These are phyloP conservation scores for Lepus americanus DNA, from an alignment of 2,113 vertebrate genomes.

Conservation along the genomic window DNA sequence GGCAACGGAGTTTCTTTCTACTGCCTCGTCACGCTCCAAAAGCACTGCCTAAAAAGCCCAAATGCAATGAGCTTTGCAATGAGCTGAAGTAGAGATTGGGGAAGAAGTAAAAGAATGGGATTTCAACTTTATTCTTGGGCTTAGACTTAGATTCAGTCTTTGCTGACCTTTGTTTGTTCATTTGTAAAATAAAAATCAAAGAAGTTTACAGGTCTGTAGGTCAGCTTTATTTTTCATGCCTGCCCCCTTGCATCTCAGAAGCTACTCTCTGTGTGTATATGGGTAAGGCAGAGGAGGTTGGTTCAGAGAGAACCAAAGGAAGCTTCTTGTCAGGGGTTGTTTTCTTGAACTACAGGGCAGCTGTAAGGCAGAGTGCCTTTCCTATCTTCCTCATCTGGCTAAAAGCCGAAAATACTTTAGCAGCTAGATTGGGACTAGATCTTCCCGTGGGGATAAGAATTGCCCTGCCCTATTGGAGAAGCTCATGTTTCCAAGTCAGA, in stretches of 20 bases:
- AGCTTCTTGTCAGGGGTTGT: constrained; percentile 19
- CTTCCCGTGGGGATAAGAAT: neutral
- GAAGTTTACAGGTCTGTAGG: neutral
- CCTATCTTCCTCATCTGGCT: constrained; percentile 37
- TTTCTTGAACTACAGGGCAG: neutral
- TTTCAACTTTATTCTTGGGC: constrained; percentile 26
- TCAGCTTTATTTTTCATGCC: constrained; percentile 8
- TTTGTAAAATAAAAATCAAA: constrained; percentile 43
- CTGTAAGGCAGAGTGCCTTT: constrained; percentile 35
- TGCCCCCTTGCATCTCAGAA: neutral
- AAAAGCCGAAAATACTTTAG: constrained; percentile 61
- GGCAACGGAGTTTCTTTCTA: neutral
- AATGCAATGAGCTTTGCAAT: neutral
- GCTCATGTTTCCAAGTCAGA: constrained; percentile 44
- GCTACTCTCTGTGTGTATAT: neutral
- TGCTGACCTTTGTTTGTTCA: constrained; percentile 28
- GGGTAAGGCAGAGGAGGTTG: neutral
- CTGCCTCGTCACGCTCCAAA: neutral
- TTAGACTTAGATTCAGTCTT: constrained; percentile 10
- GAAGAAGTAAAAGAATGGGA: neutral
- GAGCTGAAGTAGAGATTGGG: neutral
- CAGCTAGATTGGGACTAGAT: constrained; percentile 49
- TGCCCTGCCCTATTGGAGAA: neutral
- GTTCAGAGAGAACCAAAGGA: constrained; percentile 7
- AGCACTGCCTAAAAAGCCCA: neutral